A percentile compares a stretch with the other conserved stretches of the same genome.
Evolutionary conservation across 2,797 vertebrate species (phyloP).

Genomic region (Rhinoraja longicauda): DNA sequence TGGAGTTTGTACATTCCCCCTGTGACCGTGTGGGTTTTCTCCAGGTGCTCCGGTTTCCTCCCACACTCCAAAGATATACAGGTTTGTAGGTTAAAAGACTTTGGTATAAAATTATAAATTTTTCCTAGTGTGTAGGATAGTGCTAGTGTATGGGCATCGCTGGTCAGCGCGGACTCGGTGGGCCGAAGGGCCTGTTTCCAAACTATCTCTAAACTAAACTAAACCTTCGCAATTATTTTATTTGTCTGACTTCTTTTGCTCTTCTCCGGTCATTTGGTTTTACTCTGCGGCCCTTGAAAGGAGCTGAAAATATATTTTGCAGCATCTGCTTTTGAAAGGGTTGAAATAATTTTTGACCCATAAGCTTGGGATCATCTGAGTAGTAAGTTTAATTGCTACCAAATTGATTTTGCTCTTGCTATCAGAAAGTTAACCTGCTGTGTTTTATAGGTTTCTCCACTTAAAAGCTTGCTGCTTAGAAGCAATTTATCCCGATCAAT

Average conservation of each 20-base stretch:
- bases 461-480: constrained; percentile 18
- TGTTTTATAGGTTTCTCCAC: constrained; percentile 28
- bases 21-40: too few species aligned
- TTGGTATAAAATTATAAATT: too few species aligned
- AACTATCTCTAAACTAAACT: too few species aligned
- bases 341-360: neutral
- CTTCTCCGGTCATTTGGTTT: neutral
- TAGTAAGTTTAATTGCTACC: neutral
- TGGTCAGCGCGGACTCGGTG: too few species aligned
- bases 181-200: too few species aligned
- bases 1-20: too few species aligned
- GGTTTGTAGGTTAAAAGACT: too few species aligned
- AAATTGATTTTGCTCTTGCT: constrained; percentile 24
- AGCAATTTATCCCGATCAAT: constrained; percentile 35
- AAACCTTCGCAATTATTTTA: neutral
- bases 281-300: neutral
- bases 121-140: too few species aligned
- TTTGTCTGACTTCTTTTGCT: neutral
- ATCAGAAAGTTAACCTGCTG: constrained; percentile 5
- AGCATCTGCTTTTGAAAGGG: neutral
- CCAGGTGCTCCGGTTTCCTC: too few species aligned
- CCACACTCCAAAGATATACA: too few species aligned
- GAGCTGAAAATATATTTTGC: neutral
- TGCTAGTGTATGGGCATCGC: too few species aligned
- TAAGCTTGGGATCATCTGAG: neutral